Base-by-base conservation (phyloP, 2,888 invertebrate species). In the Listrodromus nycthemerus region DNA sequence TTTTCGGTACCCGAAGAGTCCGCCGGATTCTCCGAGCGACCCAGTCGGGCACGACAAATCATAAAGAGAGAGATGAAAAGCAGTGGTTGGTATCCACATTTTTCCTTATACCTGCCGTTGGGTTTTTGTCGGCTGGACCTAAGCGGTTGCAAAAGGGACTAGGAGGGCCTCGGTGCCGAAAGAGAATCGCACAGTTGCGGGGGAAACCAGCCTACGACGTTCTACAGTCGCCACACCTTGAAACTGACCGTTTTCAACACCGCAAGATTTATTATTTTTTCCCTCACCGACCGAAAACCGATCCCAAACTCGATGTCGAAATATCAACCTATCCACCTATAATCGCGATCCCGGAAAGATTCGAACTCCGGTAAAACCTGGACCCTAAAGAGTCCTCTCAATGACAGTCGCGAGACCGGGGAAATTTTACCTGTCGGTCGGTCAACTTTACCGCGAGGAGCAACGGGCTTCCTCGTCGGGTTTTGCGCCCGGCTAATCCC, bases 401-500 rank as follows among this genome's bases (percentile, higher is more conserved):
- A 45, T 0, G 0, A 16, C 0, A 37, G 10, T 10, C 8, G 37
- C 21, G 21, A 55, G 21, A 16, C 27, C 30, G 61, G 27, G n/a
- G 30, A 52, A 52, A n/a, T 30, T 30, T 33, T n/a, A 30, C 16
- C 41, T 45, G 41, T 16, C 16, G 10, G n/a, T n/a, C n/a, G 61
- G 61, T 61, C 33, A 30, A 7, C 16, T 27, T 61, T 7, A 61
- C n/a, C 61, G n/a, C 27, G 16, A n/a, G 1, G 10, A 10, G 2
- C 55, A 4, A 24, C 37, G 37, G 10, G 33, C 4, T 58, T 71
- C 41, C 41, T 55, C 24, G n/a, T 73, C n/a, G 73, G 77, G 55
- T 79, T 71, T 10, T 66, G 19, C 24, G 16, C 69, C 79, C 30
- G 63, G 66, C 80, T 83, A 83, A 83, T 80, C 76, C 83, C 30